phyloP scores from a whole-genome alignment of 2,797 vertebrate species.

The Enteromius radiatus region DNA sequence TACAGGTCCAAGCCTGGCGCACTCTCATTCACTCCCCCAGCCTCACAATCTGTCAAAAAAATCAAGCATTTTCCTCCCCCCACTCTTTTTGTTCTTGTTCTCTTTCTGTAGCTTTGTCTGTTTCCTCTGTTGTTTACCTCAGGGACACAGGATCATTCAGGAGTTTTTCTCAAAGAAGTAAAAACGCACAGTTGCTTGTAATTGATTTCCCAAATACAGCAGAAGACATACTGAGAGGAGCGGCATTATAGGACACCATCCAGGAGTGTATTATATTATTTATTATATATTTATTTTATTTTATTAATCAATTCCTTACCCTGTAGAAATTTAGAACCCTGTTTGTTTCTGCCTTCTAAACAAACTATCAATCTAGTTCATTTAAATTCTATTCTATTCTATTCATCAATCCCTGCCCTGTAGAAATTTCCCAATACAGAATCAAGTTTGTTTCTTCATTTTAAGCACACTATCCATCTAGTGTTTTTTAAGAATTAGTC shows the following conservation, averaged over 20 bases:
- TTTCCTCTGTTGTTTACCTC: slow-evolving; percentile 42
- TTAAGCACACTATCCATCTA: too few relatives aligned
- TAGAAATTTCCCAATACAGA: neutral
- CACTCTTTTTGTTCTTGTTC: neutral
- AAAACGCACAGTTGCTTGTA: slow-evolving; percentile 58
- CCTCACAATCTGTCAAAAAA: slow-evolving; percentile 42
- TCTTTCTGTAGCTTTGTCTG: slow-evolving; percentile 36
- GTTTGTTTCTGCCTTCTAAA: neutral
- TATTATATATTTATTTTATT: neutral
- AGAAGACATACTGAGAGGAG: slow-evolving; percentile 23
- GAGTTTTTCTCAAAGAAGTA: slow-evolving; percentile 58
- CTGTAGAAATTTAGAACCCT: neutral
- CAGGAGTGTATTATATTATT: neutral
- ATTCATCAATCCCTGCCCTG: neutral
- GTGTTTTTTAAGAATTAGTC: too few relatives aligned
- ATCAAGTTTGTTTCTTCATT: too few relatives aligned
- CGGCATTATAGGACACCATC: neutral
- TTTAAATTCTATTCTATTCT: neutral
- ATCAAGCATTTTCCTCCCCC: neutral
- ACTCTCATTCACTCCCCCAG: slow-evolving; percentile 30
- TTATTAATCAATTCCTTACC: too few relatives aligned
- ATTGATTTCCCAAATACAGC: slow-evolving; percentile 60
- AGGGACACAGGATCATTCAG: slow-evolving; percentile 48
- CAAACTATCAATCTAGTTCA: neutral
- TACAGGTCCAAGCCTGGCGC: slow-evolving; percentile 40